Evolutionary conservation across 2,797 vertebrate genomes (phyloP), one percentile per base, ranked within the genome.

Genomic region (Sylvia borin): DNA sequence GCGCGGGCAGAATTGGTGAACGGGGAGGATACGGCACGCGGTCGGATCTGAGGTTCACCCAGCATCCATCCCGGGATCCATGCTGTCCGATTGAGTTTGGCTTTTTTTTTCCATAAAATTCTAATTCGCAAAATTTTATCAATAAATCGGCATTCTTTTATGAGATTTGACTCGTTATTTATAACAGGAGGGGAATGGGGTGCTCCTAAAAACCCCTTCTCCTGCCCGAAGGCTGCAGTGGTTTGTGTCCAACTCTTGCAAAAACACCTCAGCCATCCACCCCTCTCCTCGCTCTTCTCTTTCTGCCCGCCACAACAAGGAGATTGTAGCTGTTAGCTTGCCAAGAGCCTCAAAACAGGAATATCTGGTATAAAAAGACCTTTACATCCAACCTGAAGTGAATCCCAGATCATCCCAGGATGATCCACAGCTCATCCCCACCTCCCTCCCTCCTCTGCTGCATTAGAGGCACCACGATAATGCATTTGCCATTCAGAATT

Each of bases 401-500:
- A 78, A 72, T 8, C 5, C 16, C 73, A 71, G 54, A 51, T 31
- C 13, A 40, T 3, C 12, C 76, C 62, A 36, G 10, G 17, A 20
- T 26, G 58, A 21, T 6, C 25, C 25, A 40, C 31, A 42, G 18
- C 2, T 64, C 70, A 53, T 54, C 5, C 4, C 16, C 11, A 47
- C 25, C 11, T 73, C 65, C 24, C 18, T 71, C 45, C 18, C 13
- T 70, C n/a, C 26, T 53, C 50, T 31, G 9, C 67, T 50, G 27
- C 26, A 9, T 32, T 42, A 62, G 19, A 47, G 24, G 66, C 42
- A 32, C 27, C 10, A 2, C 0, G 2, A 25, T 4, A 31, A 66
- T 0, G 0, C 8, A 15, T 10, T 50, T 1, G 1, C 9, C 8
- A 50, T 65, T 10, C 47, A 25, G 8, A 48, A 5, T 14, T 25